phyloP scores from a whole-genome alignment of 2,113 vertebrate species.

The Dryoscopus gambensis region DNA sequence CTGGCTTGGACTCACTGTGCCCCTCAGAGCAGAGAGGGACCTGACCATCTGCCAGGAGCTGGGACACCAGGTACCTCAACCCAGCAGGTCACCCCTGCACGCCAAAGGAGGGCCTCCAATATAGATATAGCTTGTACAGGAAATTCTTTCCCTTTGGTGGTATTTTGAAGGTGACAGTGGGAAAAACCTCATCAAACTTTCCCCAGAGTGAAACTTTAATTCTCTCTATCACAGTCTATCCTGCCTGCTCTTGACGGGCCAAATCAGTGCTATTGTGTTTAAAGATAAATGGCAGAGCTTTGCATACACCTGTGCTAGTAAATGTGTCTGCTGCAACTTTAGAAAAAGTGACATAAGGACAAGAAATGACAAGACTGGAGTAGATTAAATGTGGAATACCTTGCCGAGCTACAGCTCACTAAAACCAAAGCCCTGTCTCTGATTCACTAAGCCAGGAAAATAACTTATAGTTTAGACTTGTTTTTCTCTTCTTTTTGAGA shows the following conservation, averaged over 20 bases:
- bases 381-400: neutral
- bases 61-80: neutral
- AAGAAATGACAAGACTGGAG: neutral
- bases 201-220: neutral
- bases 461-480: slow-evolving; percentile 6
- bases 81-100: neutral
- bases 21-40: neutral
- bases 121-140: no score
- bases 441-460: slow-evolving; percentile 45
- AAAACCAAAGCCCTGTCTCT: neutral
- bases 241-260: neutral
- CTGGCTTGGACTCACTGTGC: accelerated
- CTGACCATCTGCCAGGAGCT: neutral
- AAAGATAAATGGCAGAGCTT: neutral
- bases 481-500: neutral
- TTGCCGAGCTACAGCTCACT: neutral
- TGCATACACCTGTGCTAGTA: neutral
- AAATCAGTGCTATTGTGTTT: neutral
- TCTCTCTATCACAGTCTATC: neutral
- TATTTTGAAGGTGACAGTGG: neutral
- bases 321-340: neutral
- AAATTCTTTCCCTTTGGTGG: neutral
- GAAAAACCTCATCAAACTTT: neutral
- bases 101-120: neutral
- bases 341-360: neutral